Evolutionary conservation across 2,113 vertebrate species (phyloP).

Genomic region (Lipophrys pholis): DNA sequence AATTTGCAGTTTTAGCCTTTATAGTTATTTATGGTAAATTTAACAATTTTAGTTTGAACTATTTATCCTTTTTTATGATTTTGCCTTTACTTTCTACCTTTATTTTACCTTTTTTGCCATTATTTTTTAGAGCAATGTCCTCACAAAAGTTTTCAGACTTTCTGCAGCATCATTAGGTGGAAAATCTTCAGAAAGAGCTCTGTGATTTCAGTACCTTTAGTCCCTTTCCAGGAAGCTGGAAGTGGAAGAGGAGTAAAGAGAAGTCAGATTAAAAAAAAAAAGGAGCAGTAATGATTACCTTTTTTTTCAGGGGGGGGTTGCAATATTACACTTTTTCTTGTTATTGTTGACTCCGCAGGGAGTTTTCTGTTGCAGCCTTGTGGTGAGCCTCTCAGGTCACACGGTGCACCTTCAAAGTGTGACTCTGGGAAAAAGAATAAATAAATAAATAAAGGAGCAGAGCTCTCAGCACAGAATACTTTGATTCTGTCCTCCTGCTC

Average conservation of each 20-base stretch:
- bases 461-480: slow-evolving; percentile 5
- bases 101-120: too few relatives aligned
- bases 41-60: too few relatives aligned
- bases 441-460: slow-evolving; percentile 9
- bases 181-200: too few relatives aligned
- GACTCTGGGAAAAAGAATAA: slow-evolving; percentile 3
- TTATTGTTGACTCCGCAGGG: slow-evolving; percentile 9
- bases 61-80: too few relatives aligned
- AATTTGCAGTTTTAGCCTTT: too few relatives aligned
- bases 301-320: background rate
- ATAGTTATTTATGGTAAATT: too few relatives aligned
- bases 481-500: slow-evolving; percentile 35
- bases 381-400: slow-evolving; percentile 49
- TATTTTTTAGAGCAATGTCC: too few relatives aligned
- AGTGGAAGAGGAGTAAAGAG: slow-evolving; percentile 1
- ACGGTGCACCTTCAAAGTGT: slow-evolving; percentile 33
- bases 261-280: background rate
- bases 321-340: slow-evolving; percentile 21
- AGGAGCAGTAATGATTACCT: slow-evolving; percentile 1
- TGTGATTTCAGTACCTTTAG: too few relatives aligned
- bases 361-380: slow-evolving; percentile 11
- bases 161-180: too few relatives aligned
- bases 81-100: too few relatives aligned
- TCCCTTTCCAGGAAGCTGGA: background rate
- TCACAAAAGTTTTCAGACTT: too few relatives aligned